A percentile compares a stretch with the other conserved stretches of the same genome.
These are phyloP conservation scores for Temnothorax rugatulus DNA, from an alignment of 2,888 invertebrate genomes.

Conservation along the genomic window DNA sequence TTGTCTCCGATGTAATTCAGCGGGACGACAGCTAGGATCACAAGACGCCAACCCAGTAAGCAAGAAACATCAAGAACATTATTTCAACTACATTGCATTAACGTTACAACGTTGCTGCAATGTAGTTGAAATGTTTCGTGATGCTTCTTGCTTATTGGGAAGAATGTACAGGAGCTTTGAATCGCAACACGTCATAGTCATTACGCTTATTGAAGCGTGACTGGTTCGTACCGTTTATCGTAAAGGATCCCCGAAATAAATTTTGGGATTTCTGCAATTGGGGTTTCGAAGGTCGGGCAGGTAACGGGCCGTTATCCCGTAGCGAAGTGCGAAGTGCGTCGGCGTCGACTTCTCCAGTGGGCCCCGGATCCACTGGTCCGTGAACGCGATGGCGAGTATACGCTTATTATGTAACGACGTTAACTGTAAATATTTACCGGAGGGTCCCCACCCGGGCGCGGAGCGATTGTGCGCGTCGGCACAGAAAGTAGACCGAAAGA, in stretches of 20 bases:
- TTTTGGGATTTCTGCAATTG: conserved; percentile 5
- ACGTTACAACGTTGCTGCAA: no score
- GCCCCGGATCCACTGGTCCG: conserved; percentile 64
- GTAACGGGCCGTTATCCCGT: conserved; percentile 74
- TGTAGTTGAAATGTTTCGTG: no score
- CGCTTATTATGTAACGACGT: conserved; percentile 82
- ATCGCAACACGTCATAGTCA: background rate
- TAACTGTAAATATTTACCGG: conserved; percentile 85
- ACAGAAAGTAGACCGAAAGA: conserved; percentile 81
- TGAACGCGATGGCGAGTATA: conserved; percentile 64
- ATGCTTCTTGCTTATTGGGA: background rate
- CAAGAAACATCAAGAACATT: no score
- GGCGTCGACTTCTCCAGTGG: conserved; percentile 43
- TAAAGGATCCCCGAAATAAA: background rate
- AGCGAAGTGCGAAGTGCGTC: conserved; percentile 36
- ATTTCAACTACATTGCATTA: no score
- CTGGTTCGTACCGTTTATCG: background rate
- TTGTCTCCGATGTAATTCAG: no score
- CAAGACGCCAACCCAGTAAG: no score
- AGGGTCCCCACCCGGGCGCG: conserved; percentile 62
- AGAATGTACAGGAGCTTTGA: background rate
- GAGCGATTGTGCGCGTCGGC: conserved; percentile 62
- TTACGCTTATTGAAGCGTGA: background rate
- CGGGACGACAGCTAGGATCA: no score
- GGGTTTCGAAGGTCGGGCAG: conserved; percentile 57